Base-by-base conservation (phyloP, 2,113 vertebrate species). In the Chelonoidis abingdonii region DNA sequence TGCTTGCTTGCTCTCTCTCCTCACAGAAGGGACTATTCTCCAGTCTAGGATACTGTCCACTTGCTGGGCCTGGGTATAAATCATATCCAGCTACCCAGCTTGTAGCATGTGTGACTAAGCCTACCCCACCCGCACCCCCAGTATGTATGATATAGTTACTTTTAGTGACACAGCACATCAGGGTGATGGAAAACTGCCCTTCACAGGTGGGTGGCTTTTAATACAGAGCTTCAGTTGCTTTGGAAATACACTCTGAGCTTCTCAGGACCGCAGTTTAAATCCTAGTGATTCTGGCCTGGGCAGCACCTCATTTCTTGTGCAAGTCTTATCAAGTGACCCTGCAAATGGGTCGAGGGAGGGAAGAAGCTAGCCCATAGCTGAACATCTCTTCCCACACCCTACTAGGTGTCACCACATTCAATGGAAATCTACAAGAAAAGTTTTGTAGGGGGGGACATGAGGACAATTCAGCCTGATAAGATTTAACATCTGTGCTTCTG, bases 161-260 rank as follows among this genome's bases (percentile, higher is more conserved):
- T 97, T 96, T 97, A 95, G 94, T 96, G 89, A 92, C 89, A 91
- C 59, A 62, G 44, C 86, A 44, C 53, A 92, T 84, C 84, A 93
- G 92, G 92, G 90, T 96, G 94, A 97, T 88, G 79, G 94, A 86
- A 97, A 94, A 86, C 80, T 96, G 65, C 82, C 91, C 93, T 95
- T 52, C 24, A 92, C 90, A 95, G 88, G 94, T 95, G 93, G 92
- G 89, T 93, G 78, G 93, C 49, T 96, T 97, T 96, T 86, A 44
- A 14, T 72, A 27, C 10, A 89, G 76, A 54, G 2, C 38, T 89
- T 95, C 69, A 83, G 95, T 96, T 94, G 65, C 85, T 95, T 95
- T 88, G 82, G 92, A 95, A 92, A 89, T 93, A n/a, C 35, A 47
- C 80, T 93, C 38, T 95, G 76, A 93, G 59, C 88, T 94, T 93